Evolutionary conservation across 2,113 vertebrate species (phyloP), one percentile per base, ranked within the genome.

Genomic region (Rhodinocichla rosea): DNA sequence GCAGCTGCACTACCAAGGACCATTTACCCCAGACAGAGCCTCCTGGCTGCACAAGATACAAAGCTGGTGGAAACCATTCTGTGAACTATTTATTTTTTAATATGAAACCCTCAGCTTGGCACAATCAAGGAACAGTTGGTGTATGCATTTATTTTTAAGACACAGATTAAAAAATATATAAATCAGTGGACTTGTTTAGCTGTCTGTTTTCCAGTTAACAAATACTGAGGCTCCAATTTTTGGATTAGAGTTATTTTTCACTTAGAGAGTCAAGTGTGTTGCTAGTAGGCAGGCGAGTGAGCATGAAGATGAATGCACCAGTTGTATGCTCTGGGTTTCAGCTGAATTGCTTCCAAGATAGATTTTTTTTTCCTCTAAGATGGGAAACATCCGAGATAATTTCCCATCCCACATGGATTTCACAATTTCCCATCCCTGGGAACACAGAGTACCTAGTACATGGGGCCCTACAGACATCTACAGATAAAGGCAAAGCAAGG

Each of bases 391-490:
- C 63, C 17, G 1, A 92, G 81, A 82, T 79, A 84, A 73, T 89
- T 91, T 92, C 78, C 52, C 89, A 89, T 89, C 95, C 89, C 93
- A 94, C 73, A 37, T 59, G 35, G 47, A 94, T 96, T 96, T 95
- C 93, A 94, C 91, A 95, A 92, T 75, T 94, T 91, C 81, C 90
- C 87, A 94, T 75, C 56, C 65, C 84, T 87, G 69, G 87, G 87
- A 96, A 94, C 1, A 1, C 0, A 50, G 44, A 87, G 81, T 76
- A 59, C 81, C 84, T 94, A 91, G 92, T 65, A 97, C 86, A 57
- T 44, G 70, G 32, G 62, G 76, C 87, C 69, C 71, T 9, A 4
- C 45, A 94, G 69, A 92, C 69, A 65, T 88, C 45, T 87, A 92
- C 77, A 80, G 89, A 97, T 91, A 95, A 94, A 94, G 65, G 32